Conservation (phyloP, 2,888 invertebrate genomes). For the Chrysotoxum bicinctum region DNA sequence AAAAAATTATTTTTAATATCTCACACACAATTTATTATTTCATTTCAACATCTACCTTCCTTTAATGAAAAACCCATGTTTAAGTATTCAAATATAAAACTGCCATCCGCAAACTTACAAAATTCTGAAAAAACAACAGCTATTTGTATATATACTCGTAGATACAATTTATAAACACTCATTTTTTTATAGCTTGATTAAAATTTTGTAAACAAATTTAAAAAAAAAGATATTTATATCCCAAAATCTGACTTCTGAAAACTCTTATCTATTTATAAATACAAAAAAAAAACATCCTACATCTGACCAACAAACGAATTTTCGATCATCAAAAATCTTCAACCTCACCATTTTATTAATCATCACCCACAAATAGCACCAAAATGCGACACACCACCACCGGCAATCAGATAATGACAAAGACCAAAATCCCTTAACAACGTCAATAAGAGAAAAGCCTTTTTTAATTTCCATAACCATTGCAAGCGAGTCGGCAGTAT, state of each 20-base stretch:
- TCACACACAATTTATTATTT: no score
- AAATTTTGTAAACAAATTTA: background rate
- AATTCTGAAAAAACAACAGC: no score
- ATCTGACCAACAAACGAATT: background rate
- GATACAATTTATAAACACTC: no score
- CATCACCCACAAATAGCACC: slow-evolving; percentile 46
- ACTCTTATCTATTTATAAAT: background rate
- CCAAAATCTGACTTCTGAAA: background rate
- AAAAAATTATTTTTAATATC: no score
- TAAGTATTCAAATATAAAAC: no score
- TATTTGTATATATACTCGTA: no score
- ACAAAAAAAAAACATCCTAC: background rate
- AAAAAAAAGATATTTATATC: background rate
- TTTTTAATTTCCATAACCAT: slow-evolving; percentile 26
- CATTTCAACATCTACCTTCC: no score
- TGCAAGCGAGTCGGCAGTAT: background rate
- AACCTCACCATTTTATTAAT: slow-evolving; percentile 21
- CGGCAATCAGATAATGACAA: background rate
- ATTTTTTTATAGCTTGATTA: background rate
- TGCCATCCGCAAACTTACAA: no score
- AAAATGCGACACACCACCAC: background rate
- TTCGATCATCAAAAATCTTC: slow-evolving; percentile 2
- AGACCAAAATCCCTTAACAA: slow-evolving; percentile 5
- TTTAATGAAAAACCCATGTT: no score
- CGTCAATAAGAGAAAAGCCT: slow-evolving; percentile 31